phyloP scores from a whole-genome alignment of 2,888 invertebrate species.

The Drosophila neotestacea region DNA sequence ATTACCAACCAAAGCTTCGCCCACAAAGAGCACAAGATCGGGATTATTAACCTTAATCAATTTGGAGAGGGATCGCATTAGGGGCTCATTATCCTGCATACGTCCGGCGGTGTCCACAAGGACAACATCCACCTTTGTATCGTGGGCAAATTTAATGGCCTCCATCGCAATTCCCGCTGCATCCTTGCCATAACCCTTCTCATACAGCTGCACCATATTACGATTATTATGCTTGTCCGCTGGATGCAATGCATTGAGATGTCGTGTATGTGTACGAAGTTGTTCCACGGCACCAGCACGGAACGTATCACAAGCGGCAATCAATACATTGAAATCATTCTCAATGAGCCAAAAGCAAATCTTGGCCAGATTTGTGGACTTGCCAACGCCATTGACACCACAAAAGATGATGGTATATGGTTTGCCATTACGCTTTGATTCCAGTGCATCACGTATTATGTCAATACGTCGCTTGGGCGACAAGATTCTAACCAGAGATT shows the following conservation, averaged over 20 bases:
- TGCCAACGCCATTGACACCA: conserved; percentile 99
- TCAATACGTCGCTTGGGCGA: conserved; percentile 98
- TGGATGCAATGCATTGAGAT: conserved; percentile 97
- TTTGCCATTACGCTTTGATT: conserved; percentile 92
- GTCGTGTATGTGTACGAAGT: conserved; percentile 96
- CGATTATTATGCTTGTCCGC: conserved; percentile 89
- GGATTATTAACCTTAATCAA: conserved; percentile 99
- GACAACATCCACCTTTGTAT: conserved; percentile 94
- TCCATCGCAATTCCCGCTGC: conserved; percentile 99
- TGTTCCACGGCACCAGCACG: conserved; percentile 99
- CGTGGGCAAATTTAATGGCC: conserved; percentile 95
- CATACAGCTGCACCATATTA: conserved; percentile 97
- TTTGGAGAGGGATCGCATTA: conserved; percentile 99
- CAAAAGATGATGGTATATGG: conserved; percentile 99
- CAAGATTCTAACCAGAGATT: conserved; percentile 96
- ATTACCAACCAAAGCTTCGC: conserved; percentile 99
- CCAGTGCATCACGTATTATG: conserved; percentile 97
- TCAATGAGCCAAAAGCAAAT: conserved; percentile 99
- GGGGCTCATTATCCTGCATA: conserved; percentile 99
- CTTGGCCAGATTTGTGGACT: conserved; percentile 99
- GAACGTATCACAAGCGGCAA: conserved; percentile 99
- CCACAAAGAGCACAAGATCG: conserved; percentile 99
- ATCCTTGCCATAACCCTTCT: conserved; percentile 99
- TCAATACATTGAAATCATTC: conserved; percentile 97
- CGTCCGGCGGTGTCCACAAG: conserved; percentile 99